phyloP scores from a whole-genome alignment of 1,140 invertebrate genomes.

The Brachionus sp. region DNA sequence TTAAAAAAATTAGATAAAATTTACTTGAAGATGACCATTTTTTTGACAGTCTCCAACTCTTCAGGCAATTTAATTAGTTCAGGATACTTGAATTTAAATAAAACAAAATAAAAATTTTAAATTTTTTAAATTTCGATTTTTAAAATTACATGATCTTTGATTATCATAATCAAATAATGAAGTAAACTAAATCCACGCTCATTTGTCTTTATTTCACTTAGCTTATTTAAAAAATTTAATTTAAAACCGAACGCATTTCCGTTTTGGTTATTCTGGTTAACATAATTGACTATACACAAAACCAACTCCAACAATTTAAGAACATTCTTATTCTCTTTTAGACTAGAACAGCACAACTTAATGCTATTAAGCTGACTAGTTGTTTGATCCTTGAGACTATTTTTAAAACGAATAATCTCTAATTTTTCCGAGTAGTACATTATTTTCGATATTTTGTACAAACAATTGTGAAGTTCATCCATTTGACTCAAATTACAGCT shows the following conservation, averaged over 20 bases:
- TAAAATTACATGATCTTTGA: neutral
- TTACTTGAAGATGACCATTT: constrained; percentile 20
- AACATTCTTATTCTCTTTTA: constrained; percentile 16
- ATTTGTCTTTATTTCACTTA: constrained; percentile 32
- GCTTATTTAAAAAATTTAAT: constrained; percentile 24
- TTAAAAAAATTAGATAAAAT: neutral
- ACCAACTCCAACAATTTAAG: constrained; percentile 21
- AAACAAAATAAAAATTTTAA: neutral
- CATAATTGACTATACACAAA: constrained; percentile 33
- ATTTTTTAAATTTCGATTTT: too few relatives aligned
- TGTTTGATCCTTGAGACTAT: constrained; percentile 10
- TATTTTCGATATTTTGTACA: constrained; percentile 38
- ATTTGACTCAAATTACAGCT: constrained; percentile 29
- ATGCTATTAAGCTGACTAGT: neutral
- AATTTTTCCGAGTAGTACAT: constrained; percentile 27
- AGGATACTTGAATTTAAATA: neutral
- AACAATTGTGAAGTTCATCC: constrained; percentile 28
- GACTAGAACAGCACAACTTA: neutral
- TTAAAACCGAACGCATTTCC: constrained; percentile 40
- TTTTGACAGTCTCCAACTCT: constrained; percentile 37
- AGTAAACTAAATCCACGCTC: constrained; percentile 14
- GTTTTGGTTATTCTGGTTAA: constrained; percentile 43
- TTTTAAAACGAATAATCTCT: constrained; percentile 23
- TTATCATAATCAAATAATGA: constrained; percentile 21
- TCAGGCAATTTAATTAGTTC: neutral